Base-by-base conservation (phyloP, 2,888 invertebrate genomes). In the Epicampocera succincta region DNA sequence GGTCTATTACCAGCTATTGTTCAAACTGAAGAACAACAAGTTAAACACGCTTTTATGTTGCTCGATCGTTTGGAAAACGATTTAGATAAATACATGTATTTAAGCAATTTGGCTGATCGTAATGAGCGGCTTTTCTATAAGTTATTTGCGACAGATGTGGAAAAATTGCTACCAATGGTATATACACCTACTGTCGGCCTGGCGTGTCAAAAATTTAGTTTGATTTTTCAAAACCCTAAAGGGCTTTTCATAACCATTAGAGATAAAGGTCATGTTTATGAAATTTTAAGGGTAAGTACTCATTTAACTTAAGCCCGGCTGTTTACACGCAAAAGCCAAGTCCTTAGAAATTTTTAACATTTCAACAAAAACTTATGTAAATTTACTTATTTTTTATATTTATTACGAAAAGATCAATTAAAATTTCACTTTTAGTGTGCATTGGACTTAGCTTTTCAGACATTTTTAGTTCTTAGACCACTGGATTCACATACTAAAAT, bases 151-250 rank as follows among this genome's bases (percentile, higher is more conserved):
- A 96, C 97, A 85, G 94, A 99, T 90, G 96, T 98, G 19, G 94
- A 95, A 58, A 94, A 96, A 83, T 94, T 98, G 93, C 97, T 99
- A 97, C 99, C 99, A 0, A 93, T 99, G 80, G 98, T 99, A n/a
- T 99, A 99, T 92, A 99, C 99, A 0, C 99, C 99, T 0, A 98
- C 98, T 0, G 99, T 99, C 12, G 99, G 99, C 3, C 92, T 96
- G 86, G 99, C 99, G 25, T 99, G 99, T 92, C 98, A 99, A 92
- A 97, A 98, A 90, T 99, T 96, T 91, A 98, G 99, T 17, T 93
- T 98, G 84, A 95, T 99, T 84, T 98, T 95, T 92, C 94, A 95
- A 85, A 93, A 97, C 84, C 98, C 99, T 1, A 94, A 98, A 85
- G 99, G 99, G 3, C 92, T 99, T 60, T 99, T 97, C 91, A 96